phyloP scores from a whole-genome alignment of 1,140 invertebrate species.

The Ceratina australensis region DNA sequence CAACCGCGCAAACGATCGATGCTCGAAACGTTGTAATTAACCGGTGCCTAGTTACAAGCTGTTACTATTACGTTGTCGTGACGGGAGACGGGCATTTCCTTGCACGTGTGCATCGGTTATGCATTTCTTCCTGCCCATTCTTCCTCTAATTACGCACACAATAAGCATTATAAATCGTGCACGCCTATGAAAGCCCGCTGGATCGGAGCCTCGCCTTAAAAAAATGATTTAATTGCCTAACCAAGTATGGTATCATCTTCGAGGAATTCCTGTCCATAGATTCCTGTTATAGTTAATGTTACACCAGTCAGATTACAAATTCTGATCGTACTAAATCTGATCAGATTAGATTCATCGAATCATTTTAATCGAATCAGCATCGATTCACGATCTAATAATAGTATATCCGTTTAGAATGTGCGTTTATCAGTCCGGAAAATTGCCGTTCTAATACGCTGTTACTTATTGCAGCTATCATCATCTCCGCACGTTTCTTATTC shows the following conservation, averaged over 20 bases:
- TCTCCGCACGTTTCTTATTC: not conserved
- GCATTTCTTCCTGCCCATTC: conserved; percentile 34
- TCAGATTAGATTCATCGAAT: not conserved
- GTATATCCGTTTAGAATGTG: not conserved
- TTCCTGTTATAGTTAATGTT: not conserved
- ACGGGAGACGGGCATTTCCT: conserved; percentile 62
- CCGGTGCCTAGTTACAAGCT: conserved; percentile 64
- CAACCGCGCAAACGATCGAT: conserved; percentile 9
- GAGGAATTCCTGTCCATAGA: not conserved
- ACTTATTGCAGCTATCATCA: conserved; percentile 17
- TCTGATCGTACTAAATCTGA: not conserved
- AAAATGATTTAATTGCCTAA: not conserved
- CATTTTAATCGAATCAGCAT: not conserved
- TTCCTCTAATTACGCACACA: conserved; percentile 15
- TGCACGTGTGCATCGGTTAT: conserved; percentile 39
- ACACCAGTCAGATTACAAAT: not conserved
- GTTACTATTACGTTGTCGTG: conserved; percentile 53
- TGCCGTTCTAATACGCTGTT: conserved; percentile 18
- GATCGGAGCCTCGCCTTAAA: not conserved
- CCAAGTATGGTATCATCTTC: not conserved
- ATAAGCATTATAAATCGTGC: conserved; percentile 37
- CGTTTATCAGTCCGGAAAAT: conserved; percentile 30
- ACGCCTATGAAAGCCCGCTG: not conserved
- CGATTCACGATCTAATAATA: conserved; percentile 30
- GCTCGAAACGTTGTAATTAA: conserved; percentile 57